Conservation (phyloP, 2,888 invertebrate genomes). For the Melipona beecheii region DNA sequence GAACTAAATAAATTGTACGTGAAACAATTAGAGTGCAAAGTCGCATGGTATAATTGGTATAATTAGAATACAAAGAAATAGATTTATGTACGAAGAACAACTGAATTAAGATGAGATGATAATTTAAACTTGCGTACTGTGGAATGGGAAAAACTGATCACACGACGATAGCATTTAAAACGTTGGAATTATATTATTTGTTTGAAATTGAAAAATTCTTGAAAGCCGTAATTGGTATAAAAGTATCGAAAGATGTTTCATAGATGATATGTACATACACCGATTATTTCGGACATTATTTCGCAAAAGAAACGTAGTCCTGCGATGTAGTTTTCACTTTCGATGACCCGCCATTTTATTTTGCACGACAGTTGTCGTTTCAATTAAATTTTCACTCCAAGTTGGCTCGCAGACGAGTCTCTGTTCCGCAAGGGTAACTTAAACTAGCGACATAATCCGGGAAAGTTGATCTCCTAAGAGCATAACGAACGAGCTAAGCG, state of each 20-base stretch:
- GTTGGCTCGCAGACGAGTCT: constrained; percentile 15
- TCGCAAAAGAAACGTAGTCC: constrained; percentile 4
- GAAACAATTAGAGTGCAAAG: no score
- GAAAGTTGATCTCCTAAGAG: constrained; percentile 59
- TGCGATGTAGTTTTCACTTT: constrained; percentile 8
- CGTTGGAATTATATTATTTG: not conserved
- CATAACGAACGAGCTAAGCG: constrained; percentile 57
- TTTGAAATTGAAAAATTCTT: not conserved
- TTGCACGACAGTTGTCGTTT: not conserved
- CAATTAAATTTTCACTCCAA: constrained; percentile 10
- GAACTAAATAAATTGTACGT: no score
- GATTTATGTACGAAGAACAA: no score
- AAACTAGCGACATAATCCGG: constrained; percentile 60
- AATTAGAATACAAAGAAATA: no score
- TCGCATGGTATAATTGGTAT: no score
- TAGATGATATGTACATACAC: constrained; percentile 19
- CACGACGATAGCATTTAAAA: no score
- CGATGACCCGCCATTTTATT: not conserved
- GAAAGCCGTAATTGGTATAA: not conserved
- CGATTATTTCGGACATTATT: constrained; percentile 20
- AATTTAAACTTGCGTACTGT: no score
- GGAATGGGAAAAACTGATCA: no score
- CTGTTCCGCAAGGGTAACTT: constrained; percentile 21
- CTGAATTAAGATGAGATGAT: no score
- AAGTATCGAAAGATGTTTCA: not conserved